Evolutionary conservation across 2,888 invertebrate species (phyloP).

Genomic region (Neoitamus cyanurus): DNA sequence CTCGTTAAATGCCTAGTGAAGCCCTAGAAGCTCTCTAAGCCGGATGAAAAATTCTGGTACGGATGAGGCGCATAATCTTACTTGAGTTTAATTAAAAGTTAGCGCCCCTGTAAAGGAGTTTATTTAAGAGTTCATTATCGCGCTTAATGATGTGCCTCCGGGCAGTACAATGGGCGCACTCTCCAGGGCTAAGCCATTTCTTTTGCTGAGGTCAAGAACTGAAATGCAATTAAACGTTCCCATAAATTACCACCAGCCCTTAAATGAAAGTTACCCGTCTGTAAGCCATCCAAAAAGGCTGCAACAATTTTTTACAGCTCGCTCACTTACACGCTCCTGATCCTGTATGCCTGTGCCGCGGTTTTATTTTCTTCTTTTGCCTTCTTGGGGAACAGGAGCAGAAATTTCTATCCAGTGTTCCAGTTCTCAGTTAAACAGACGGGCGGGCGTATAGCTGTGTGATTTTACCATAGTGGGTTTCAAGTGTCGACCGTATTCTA

Average conservation of each 20-base stretch:
- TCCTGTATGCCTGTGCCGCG: background rate
- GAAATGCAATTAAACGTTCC: constrained; percentile 24
- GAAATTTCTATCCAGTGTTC: too few relatives aligned
- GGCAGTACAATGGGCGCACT: background rate
- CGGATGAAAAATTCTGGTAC: background rate
- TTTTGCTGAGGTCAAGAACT: constrained; percentile 23
- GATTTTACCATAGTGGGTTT: constrained; percentile 25
- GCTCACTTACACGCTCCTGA: background rate
- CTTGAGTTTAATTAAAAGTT: constrained; percentile 26
- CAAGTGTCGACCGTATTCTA: constrained; percentile 12
- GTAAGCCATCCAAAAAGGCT: background rate
- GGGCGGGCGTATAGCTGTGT: too few relatives aligned
- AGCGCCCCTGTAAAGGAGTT: background rate
- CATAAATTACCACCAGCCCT: constrained; percentile 6
- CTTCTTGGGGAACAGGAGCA: background rate
- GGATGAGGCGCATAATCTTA: background rate
- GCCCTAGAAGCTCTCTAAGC: background rate
- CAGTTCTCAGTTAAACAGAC: too few relatives aligned
- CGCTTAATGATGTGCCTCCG: constrained; percentile 2
- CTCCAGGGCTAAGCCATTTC: background rate
- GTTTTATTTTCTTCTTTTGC: background rate
- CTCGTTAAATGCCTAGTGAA: background rate
- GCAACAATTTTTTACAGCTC: constrained; percentile 12
- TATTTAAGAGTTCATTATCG: constrained; percentile 33
- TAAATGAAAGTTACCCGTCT: background rate